Evolutionary conservation across 92 coral and sea anemone genomes (phyloP).

Genomic region (Epizoanthus scotinus): DNA sequence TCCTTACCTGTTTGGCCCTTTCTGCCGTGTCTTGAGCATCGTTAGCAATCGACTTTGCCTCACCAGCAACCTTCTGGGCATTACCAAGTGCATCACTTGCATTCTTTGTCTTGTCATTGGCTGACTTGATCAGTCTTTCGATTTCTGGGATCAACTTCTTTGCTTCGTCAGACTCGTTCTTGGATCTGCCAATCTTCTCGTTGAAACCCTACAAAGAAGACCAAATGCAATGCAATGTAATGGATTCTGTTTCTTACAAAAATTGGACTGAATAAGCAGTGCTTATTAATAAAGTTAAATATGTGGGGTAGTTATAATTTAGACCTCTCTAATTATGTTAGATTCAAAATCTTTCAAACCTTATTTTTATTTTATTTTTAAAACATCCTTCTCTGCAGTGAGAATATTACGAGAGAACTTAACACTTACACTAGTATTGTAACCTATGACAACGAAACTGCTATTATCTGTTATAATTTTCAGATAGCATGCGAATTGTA

Average conservation of each 20-base stretch:
- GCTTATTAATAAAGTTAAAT: neutral
- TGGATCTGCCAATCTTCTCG: conserved; percentile 73
- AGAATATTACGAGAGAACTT: too few relatives aligned
- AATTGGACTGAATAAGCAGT: too few relatives aligned
- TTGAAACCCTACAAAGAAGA: conserved; percentile 73
- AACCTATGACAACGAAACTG: too few relatives aligned
- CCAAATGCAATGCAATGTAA: neutral
- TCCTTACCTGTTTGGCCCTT: conserved; percentile 65
- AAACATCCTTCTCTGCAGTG: too few relatives aligned
- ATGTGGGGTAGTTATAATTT: too few relatives aligned
- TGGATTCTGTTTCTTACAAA: neutral
- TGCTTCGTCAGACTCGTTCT: conserved; percentile 79
- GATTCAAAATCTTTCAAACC: too few relatives aligned
- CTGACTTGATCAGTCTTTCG: conserved; percentile 77
- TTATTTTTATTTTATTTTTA: too few relatives aligned
- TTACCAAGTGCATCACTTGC: conserved; percentile 73
- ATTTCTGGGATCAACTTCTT: conserved; percentile 81
- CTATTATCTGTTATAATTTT: too few relatives aligned
- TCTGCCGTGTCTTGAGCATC: conserved; percentile 61
- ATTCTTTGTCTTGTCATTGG: conserved; percentile 80
- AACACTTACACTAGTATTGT: too few relatives aligned
- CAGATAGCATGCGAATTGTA: too few relatives aligned
- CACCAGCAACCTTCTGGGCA: conserved; percentile 58
- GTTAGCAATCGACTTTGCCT: conserved; percentile 64
- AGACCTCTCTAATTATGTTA: too few relatives aligned